A percentile compares a stretch with the other conserved stretches of the same genome.
Conservation (phyloP, 2,888 invertebrate genomes). For the Sturmia bella region DNA sequence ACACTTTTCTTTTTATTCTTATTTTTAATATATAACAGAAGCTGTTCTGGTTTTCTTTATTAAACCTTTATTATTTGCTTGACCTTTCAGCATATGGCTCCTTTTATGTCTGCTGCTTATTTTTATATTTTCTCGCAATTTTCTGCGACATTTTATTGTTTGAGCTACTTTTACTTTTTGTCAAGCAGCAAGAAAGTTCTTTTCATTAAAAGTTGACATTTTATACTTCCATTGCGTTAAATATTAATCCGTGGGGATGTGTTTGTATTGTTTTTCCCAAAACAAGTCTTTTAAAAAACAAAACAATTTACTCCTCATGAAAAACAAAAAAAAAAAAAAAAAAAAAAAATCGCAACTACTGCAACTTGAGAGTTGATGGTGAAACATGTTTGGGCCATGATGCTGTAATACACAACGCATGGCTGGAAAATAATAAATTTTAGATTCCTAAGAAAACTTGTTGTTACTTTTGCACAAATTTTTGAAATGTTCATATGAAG, state of each 20-base stretch:
- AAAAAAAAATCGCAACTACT: conserved; percentile 16
- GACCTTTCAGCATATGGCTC: background rate
- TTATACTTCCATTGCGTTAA: conserved; percentile 52
- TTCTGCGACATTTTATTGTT: conserved; percentile 3
- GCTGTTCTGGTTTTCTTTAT: background rate
- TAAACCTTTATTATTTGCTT: background rate
- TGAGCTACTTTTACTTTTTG: conserved; percentile 18
- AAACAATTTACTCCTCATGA: background rate
- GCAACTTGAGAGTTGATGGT: conserved; percentile 27
- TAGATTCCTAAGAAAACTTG: too few relatives aligned
- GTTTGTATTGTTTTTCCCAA: conserved; percentile 7
- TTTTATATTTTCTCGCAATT: conserved; percentile 3
- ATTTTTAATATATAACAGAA: too few relatives aligned
- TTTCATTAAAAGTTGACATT: conserved; percentile 65
- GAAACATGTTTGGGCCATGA: conserved; percentile 40
- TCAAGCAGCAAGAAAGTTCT: conserved; percentile 32
- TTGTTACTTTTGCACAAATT: too few relatives aligned
- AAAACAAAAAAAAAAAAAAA: too few relatives aligned
- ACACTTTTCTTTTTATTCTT: too few relatives aligned
- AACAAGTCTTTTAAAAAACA: conserved; percentile 3
- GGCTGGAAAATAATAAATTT: too few relatives aligned
- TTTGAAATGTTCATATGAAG: too few relatives aligned
- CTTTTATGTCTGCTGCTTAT: conserved; percentile 4
- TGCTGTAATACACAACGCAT: too few relatives aligned
- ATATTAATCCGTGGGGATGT: conserved; percentile 63